Evolutionary conservation across 2,797 vertebrate genomes (phyloP), one percentile per base, ranked within the genome.

Genomic region (Dicrostonyx torquatus): DNA sequence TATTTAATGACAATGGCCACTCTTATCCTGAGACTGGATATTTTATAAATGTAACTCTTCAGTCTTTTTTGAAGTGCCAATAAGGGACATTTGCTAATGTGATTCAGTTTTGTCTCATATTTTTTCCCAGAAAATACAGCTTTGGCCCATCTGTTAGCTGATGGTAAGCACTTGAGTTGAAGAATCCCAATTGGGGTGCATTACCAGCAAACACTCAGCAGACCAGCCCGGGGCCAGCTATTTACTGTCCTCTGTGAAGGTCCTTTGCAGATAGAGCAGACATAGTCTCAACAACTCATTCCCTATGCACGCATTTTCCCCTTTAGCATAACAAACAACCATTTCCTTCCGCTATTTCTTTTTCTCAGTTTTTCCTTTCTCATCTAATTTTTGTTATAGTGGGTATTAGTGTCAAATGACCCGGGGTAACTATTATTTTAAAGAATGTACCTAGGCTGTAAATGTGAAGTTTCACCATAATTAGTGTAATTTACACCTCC

Each of bases 381-480:
- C 10, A 17, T 1, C 34, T n/a, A n/a, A 26, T 43, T 58, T 60
- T n/a, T 91, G 5, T 82, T 60, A 10, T 22, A 77, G 34, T 34
- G 12, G 10, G 64, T 85, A 75, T 87, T 92, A 62, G 80, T 12
- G 37, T 82, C 13, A 55, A 60, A 1, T 8, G 75, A 40, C 5
- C 58, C 0, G 82, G 48, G 24, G 18, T 64, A 90, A 66, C 5
- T 84, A 82, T 34, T 43, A 70, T 82, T 80, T 82, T 82, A 73
- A 91, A 78, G n/a, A 80, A 78, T 1, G 34, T 18, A 86, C 22
- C 43, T 53, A 50, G 12, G 15, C 4, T 76, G 17, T 2, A 60
- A 62, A 58, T 55, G 64, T 20, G 6, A 90, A 77, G 34, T 88
- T 86, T 68, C 43, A 82, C 40, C 40, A 82, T 82, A 88, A 90